These are phyloP conservation scores for Momotus momota DNA, from an alignment of 2,797 vertebrate species.

Conservation along the genomic window DNA sequence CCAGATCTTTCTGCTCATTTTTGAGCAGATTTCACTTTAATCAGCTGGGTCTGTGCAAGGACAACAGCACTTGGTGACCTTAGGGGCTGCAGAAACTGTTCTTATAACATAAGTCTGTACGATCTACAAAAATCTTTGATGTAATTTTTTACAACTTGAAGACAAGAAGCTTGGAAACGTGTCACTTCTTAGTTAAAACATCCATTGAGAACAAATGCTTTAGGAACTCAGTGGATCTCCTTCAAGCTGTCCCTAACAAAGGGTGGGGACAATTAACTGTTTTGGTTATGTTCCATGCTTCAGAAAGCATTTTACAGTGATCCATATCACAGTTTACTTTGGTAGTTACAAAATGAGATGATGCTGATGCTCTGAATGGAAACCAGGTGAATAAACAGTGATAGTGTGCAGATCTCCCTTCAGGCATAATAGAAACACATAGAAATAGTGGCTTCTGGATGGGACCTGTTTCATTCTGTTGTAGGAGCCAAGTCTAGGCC, in stretches of 20 bases:
- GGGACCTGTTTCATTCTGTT: neutral
- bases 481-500: neutral
- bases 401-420: neutral
- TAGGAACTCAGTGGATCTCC: slow-evolving; percentile 19
- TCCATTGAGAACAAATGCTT: neutral
- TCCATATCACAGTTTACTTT: neutral
- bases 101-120: neutral
- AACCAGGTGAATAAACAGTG: neutral
- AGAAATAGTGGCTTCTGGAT: neutral
- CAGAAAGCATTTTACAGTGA: neutral
- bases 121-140: neutral
- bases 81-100: neutral
- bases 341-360: neutral
- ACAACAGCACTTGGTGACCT: neutral
- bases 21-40: neutral
- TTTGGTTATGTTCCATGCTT: neutral
- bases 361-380: neutral
- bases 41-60: neutral
- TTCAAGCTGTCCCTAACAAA: slow-evolving; percentile 18
- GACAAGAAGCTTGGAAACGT: neutral
- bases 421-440: neutral
- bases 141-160: neutral
- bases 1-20: neutral
- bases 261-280: neutral
- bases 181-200: neutral